Evolutionary conservation across 2,113 vertebrate genomes (phyloP).

Genomic region (Tychaedon coryphoeus): DNA sequence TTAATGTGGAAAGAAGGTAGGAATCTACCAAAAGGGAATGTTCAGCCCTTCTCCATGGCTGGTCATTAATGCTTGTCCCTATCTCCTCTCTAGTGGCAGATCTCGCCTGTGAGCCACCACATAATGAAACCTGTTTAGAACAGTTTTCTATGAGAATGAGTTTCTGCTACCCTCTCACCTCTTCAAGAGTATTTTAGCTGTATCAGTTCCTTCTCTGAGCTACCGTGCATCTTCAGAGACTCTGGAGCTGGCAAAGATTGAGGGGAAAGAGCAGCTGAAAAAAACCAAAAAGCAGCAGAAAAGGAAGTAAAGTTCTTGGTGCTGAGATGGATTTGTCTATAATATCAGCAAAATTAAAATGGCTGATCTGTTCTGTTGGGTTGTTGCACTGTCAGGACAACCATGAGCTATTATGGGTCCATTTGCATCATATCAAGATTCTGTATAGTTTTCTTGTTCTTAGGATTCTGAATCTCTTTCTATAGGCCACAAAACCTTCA

Average conservation of each 20-base stretch:
- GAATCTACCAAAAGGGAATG: neutral
- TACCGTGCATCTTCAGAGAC: neutral
- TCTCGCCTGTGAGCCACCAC: neutral
- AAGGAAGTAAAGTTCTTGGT: accelerated
- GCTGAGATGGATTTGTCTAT: neutral
- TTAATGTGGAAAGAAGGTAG: neutral
- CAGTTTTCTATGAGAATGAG: neutral
- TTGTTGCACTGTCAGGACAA: neutral
- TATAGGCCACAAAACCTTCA: neutral
- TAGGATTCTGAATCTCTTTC: neutral
- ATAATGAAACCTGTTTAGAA: neutral
- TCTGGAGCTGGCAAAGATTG: neutral
- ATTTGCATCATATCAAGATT: neutral
- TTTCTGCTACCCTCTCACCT: neutral
- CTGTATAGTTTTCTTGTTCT: neutral
- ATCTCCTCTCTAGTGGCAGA: neutral
- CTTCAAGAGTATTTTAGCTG: neutral
- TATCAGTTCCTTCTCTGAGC: neutral
- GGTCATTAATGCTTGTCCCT: neutral
- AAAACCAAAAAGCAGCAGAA: neutral
- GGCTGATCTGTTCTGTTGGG: neutral
- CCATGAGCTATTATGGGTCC: neutral
- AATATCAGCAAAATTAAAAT: neutral
- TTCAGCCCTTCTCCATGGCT: neutral
- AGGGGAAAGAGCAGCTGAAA: neutral